Percentiles rank a stretch among this genome's conserved stretches.
Evolutionary conservation across 2,888 invertebrate genomes (phyloP).

Genomic region (Neoitamus cyanurus): DNA sequence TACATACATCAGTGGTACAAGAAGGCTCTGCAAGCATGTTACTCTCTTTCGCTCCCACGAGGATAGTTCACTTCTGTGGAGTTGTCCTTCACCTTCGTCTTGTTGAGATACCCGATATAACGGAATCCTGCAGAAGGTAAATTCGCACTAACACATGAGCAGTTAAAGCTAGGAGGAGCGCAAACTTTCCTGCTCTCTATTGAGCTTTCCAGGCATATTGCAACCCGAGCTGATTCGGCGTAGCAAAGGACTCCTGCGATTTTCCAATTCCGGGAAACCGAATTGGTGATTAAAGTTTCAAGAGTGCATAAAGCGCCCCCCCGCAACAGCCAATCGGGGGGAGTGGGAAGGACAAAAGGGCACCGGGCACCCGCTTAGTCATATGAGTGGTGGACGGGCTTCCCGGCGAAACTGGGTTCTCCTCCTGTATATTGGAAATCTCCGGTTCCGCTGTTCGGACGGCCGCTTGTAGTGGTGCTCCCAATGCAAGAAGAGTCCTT

Average conservation of each 20-base stretch:
- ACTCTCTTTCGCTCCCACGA: neutral
- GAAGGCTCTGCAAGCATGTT: neutral
- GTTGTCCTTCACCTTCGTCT: slow-evolving; percentile 34
- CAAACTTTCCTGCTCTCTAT: neutral
- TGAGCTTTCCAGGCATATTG: neutral
- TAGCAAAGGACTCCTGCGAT: neutral
- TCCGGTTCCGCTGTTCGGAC: neutral
- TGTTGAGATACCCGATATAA: neutral
- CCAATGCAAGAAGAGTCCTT: slow-evolving; percentile 25
- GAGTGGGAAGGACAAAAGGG: neutral
- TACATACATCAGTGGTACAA: neutral
- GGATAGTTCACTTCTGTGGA: neutral
- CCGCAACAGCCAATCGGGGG: neutral
- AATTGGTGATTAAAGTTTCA: slow-evolving; percentile 28
- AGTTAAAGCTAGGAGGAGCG: neutral
- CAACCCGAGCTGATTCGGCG: neutral
- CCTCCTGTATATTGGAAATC: neutral
- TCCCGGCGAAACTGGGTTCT: neutral
- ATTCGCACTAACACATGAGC: neutral
- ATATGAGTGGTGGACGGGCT: neutral
- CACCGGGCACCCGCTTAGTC: neutral
- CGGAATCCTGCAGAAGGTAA: neutral
- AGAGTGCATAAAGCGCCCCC: neutral
- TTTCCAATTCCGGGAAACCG: neutral
- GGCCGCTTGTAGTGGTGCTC: slow-evolving; percentile 3